A percentile compares a stretch with the other conserved stretches of the same genome.
phyloP scores from a whole-genome alignment of 2,797 vertebrate genomes.

The Leptatherina wallacei region DNA sequence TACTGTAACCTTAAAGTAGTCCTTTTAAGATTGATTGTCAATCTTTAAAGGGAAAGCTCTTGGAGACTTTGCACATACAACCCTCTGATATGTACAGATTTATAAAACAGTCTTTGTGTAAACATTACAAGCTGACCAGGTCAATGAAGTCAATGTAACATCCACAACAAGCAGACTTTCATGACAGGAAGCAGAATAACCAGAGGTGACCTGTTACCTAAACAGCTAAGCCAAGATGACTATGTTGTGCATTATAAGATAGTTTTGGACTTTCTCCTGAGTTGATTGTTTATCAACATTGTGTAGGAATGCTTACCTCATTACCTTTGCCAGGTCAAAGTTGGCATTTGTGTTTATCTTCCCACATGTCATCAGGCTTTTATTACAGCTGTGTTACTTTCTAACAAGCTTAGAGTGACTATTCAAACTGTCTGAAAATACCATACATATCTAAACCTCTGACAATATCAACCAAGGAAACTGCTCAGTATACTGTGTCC shows the following conservation, averaged over 20 bases:
- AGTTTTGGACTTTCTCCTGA: not conserved
- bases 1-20: slow-evolving; percentile 26
- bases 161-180: not conserved
- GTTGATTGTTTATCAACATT: not conserved
- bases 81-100: not conserved
- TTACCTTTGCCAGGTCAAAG: slow-evolving; percentile 54
- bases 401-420: slow-evolving; percentile 57
- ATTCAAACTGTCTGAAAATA: slow-evolving; percentile 49
- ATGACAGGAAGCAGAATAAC: not conserved
- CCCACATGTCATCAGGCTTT: slow-evolving; percentile 40
- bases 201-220: not conserved
- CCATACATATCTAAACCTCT: slow-evolving; percentile 56
- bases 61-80: not conserved
- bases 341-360: slow-evolving; percentile 57
- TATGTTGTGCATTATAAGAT: not conserved
- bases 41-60: not conserved
- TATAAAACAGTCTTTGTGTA: not conserved
- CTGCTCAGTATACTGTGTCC: slow-evolving; percentile 18
- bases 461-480: slow-evolving; percentile 59
- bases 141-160: not conserved
- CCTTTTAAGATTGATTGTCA: slow-evolving; percentile 7
- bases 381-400: slow-evolving; percentile 27
- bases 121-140: not conserved
- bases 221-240: not conserved
- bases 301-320: slow-evolving; percentile 14